Percentiles rank a stretch among this genome's conserved stretches.
Conservation (phyloP, 1,140 invertebrate species). For the Acyrthosiphon pisum region DNA sequence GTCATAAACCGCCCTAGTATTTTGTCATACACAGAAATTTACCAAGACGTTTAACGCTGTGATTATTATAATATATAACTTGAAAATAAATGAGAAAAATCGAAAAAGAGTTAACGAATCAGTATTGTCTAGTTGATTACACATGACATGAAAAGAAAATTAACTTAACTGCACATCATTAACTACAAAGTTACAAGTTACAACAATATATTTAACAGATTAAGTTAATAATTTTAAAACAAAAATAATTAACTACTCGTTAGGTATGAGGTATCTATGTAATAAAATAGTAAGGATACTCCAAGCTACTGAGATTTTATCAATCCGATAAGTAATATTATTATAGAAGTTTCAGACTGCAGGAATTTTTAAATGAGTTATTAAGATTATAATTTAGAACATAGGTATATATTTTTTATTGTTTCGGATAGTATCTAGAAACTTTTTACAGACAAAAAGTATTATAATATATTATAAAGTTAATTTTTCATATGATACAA, state of each 20-base stretch:
- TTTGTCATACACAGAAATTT: too few relatives aligned
- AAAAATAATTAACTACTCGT: not conserved
- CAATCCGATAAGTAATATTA: not conserved
- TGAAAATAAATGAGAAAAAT: too few relatives aligned
- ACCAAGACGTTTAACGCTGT: too few relatives aligned
- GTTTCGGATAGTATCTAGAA: not conserved
- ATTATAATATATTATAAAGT: not conserved
- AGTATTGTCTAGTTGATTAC: too few relatives aligned
- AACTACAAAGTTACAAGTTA: too few relatives aligned
- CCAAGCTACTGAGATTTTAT: not conserved
- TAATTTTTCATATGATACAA: not conserved
- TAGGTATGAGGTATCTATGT: not conserved
- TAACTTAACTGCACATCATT: too few relatives aligned
- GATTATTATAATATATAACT: too few relatives aligned
- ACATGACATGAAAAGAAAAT: too few relatives aligned
- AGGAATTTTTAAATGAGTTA: not conserved
- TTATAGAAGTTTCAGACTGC: not conserved
- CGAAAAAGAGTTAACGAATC: too few relatives aligned
- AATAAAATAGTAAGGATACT: not conserved
- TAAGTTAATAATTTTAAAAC: too few relatives aligned
- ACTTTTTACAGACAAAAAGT: not conserved
- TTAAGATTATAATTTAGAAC: not conserved
- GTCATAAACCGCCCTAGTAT: too few relatives aligned
- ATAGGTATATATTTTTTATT: not conserved
- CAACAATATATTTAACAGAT: too few relatives aligned